These are phyloP conservation scores for Cassiopea andromeda DNA, from an alignment of 30 jellyfish, hydroid and myxozoan species.

Conservation along the genomic window DNA sequence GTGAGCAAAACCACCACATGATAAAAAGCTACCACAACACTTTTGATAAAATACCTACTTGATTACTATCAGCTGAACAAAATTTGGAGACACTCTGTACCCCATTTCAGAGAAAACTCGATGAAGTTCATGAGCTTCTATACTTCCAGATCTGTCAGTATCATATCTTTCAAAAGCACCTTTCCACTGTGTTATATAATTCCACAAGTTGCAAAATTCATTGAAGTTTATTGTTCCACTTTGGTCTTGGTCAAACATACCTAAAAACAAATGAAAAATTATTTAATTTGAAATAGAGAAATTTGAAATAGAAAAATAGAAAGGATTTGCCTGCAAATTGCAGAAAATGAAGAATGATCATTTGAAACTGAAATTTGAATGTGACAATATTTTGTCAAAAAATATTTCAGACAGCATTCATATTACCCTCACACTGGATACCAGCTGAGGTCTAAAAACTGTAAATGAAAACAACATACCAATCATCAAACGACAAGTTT, in stretches of 20 bases:
- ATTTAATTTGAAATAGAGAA: background rate
- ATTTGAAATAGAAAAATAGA: background rate
- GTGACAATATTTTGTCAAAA: no score
- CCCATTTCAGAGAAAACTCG: slow-evolving; percentile 78
- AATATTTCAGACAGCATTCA: no score
- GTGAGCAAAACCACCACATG: no score
- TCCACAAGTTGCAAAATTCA: slow-evolving; percentile 72
- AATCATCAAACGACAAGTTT: slow-evolving; percentile 80
- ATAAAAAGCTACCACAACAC: no score
- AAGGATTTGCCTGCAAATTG: no score
- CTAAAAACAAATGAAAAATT: slow-evolving; percentile 19
- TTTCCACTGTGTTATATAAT: slow-evolving; percentile 75
- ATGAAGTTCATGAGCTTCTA: slow-evolving; percentile 61
- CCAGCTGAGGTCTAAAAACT: background rate
- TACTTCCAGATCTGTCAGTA: slow-evolving; percentile 71
- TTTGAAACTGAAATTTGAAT: no score
- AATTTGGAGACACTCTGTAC: slow-evolving; percentile 50
- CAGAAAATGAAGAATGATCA: no score
- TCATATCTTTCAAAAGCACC: slow-evolving; percentile 73
- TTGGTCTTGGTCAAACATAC: slow-evolving; percentile 77
- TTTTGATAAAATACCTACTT: slow-evolving; percentile 34
- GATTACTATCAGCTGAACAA: slow-evolving; percentile 64
- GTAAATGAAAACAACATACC: slow-evolving; percentile 16
- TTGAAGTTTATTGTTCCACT: slow-evolving; percentile 78
- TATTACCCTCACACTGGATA: no score